Percentiles rank a stretch among this genome's conserved stretches.
Evolutionary conservation across 2,113 vertebrate species (phyloP).

Genomic region (Nerophis lumbriciformis): DNA sequence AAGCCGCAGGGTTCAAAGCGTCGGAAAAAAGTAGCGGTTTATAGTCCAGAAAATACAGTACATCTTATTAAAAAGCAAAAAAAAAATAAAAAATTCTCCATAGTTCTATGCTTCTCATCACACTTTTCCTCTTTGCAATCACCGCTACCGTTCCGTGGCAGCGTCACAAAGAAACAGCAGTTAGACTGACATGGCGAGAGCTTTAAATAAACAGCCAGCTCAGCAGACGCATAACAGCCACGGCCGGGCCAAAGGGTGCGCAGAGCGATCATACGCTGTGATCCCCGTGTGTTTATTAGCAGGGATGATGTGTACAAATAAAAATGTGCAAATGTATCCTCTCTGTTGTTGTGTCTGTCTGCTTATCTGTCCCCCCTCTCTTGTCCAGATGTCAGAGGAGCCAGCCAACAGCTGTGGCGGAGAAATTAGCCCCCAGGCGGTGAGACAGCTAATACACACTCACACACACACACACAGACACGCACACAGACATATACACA

Average conservation of each 20-base stretch:
- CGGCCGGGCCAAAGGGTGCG: conserved; percentile 26
- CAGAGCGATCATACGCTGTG: conserved; percentile 8
- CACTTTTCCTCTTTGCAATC: too few species aligned
- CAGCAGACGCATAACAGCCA: conserved; percentile 27
- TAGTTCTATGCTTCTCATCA: too few species aligned
- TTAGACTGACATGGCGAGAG: conserved; percentile 25
- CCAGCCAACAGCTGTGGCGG: conserved; percentile 59
- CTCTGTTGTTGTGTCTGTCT: conserved; percentile 20
- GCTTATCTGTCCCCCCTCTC: conserved; percentile 42
- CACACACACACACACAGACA: conserved; percentile 28
- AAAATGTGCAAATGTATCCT: conserved; percentile 37
- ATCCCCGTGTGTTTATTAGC: conserved; percentile 4
- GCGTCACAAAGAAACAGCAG: not conserved
- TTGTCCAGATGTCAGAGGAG: conserved; percentile 67
- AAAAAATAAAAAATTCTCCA: too few species aligned
- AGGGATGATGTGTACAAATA: conserved; percentile 23
- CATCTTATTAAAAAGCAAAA: too few species aligned
- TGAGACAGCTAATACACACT: conserved; percentile 56
- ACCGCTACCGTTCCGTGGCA: too few species aligned
- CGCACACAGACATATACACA: conserved; percentile 10
- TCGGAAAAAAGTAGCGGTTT: too few species aligned
- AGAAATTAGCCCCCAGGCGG: conserved; percentile 60
- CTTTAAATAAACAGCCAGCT: conserved; percentile 45
- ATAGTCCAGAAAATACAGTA: too few species aligned
- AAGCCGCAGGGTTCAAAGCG: too few species aligned